Conservation (phyloP, 2,113 vertebrate species). For the Aspidoscelis tigris region DNA sequence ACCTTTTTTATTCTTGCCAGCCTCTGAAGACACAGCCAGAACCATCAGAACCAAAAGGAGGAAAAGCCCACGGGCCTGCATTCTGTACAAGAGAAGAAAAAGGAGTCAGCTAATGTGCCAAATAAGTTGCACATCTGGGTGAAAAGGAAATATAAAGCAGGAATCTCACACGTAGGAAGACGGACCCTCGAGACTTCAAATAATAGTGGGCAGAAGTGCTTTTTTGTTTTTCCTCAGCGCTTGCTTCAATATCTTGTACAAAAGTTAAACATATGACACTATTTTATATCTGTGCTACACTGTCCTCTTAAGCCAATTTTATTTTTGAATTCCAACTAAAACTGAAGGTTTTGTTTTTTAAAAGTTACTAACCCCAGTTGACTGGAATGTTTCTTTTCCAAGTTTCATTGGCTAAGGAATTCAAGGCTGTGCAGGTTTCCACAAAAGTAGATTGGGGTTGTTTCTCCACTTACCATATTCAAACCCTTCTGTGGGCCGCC, state of each 20-base stretch:
- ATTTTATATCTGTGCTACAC: not conserved
- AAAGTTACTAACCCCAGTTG: not conserved
- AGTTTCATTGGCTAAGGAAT: not conserved
- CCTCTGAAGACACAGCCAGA: conserved; percentile 76
- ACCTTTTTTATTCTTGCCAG: conserved; percentile 84
- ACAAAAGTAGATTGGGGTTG: not conserved
- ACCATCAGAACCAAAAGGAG: conserved; percentile 78
- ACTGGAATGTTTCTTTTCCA: not conserved
- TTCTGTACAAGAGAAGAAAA: conserved; percentile 73
- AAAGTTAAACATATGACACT: not conserved
- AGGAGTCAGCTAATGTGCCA: not conserved
- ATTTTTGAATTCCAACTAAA: not conserved
- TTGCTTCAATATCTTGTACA: not conserved
- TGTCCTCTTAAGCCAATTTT: not conserved
- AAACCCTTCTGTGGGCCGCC: no score
- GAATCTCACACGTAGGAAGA: not conserved
- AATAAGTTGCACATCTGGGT: not conserved
- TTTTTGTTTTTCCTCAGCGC: not conserved
- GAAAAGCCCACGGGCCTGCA: conserved; percentile 82
- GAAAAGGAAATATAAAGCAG: not conserved
- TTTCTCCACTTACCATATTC: no score
- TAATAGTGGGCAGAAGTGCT: not conserved
- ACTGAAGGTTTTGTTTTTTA: not conserved
- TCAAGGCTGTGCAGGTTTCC: no score
- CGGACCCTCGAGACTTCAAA: not conserved